Percentiles rank a stretch among this genome's conserved stretches.
Conservation (phyloP, 2,113 vertebrate species). For the Lophura nycthemera region DNA sequence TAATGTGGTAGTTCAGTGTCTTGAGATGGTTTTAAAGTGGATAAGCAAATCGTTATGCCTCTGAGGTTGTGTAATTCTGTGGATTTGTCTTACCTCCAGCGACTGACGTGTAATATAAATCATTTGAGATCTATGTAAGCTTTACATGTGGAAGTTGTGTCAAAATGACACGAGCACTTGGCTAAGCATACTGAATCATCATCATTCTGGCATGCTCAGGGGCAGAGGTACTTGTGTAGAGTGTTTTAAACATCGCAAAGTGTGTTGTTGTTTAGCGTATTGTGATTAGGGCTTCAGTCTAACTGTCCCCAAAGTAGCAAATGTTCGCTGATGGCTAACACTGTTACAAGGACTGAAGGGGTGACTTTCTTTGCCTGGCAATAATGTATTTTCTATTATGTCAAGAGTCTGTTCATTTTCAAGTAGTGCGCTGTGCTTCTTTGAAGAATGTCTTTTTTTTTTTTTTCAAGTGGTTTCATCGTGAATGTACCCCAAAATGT, state of each 20-base stretch:
- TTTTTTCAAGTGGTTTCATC: slow-evolving; percentile 46
- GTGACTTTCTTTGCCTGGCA: slow-evolving; percentile 49
- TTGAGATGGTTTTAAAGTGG: slow-evolving; percentile 54
- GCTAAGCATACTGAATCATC: neutral
- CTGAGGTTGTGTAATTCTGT: slow-evolving; percentile 8
- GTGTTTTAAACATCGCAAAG: slow-evolving; percentile 41
- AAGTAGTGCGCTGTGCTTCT: slow-evolving; percentile 22
- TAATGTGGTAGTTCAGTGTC: slow-evolving; percentile 49
- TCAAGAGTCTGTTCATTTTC: slow-evolving; percentile 14
- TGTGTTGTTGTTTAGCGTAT: slow-evolving; percentile 24
- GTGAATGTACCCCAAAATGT: slow-evolving; percentile 39
- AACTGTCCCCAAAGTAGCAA: slow-evolving; percentile 48
- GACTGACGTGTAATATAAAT: neutral
- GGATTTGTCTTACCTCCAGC: neutral
- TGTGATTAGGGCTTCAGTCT: slow-evolving; percentile 3
- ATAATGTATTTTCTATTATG: slow-evolving; percentile 57
- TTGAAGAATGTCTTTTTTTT: slow-evolving; percentile 44
- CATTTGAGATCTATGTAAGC: slow-evolving; percentile 16
- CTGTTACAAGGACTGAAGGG: slow-evolving; percentile 40
- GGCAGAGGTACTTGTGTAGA: slow-evolving; percentile 27
- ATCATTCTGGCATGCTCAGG: neutral
- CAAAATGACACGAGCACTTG: slow-evolving; percentile 2
- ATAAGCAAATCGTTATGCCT: slow-evolving; percentile 33
- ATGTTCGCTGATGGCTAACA: slow-evolving; percentile 36
- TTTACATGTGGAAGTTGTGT: slow-evolving; percentile 3